These are phyloP conservation scores for Spinus olivaceus DNA, from an alignment of 2,797 vertebrate species.

Conservation along the genomic window DNA sequence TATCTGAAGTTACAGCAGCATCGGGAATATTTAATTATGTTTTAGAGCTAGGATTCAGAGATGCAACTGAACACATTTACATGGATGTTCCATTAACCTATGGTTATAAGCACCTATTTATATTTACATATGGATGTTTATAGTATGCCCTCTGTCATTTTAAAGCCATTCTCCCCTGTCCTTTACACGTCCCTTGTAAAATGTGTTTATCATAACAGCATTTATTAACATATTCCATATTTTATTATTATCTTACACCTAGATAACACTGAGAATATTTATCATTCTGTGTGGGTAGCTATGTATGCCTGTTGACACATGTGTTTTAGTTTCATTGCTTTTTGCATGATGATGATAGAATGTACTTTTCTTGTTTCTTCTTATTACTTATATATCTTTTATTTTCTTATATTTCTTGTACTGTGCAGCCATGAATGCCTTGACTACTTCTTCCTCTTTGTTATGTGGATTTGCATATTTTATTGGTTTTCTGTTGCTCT, in stretches of 20 bases:
- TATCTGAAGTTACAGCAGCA: not conserved
- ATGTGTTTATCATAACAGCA: not conserved
- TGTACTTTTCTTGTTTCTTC: not conserved
- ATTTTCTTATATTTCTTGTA: not conserved
- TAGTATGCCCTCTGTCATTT: not conserved
- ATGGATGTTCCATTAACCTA: not conserved
- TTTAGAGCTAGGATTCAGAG: not conserved
- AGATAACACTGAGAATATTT: not conserved
- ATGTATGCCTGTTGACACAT: fast-evolving
- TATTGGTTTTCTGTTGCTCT: not conserved
- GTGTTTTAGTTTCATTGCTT: not conserved
- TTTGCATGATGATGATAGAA: not conserved
- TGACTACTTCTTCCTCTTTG: not conserved
- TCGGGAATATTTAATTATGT: not conserved
- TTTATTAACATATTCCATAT: not conserved
- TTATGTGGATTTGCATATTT: not conserved
- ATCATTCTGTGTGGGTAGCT: not conserved
- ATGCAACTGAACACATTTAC: not conserved
- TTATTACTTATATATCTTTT: not conserved
- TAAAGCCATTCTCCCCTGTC: not conserved
- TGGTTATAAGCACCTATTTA: not conserved
- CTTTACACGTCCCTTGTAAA: not conserved
- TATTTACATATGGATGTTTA: not conserved
- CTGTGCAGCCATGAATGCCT: not conserved
- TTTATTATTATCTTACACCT: not conserved